Conservation (phyloP, 1,140 invertebrate genomes). For the Trigoniulus corallinus region DNA sequence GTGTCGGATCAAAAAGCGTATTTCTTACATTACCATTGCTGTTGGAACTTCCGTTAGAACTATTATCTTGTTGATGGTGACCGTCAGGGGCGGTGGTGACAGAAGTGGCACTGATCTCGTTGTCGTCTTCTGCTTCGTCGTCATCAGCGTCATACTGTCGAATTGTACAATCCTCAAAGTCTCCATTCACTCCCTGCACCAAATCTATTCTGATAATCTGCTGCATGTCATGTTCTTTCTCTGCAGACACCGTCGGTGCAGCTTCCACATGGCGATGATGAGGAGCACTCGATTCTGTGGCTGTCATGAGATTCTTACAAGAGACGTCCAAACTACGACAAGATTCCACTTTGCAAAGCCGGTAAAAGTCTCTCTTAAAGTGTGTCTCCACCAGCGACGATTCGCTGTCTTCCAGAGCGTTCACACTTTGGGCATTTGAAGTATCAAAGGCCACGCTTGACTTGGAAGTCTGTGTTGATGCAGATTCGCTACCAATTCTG, state of each 20-base stretch:
- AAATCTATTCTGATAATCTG: neutral
- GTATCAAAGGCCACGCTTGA: no score
- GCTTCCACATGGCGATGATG: neutral
- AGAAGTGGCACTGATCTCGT: no score
- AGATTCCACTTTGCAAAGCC: slow-evolving; percentile 59
- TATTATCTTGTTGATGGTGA: no score
- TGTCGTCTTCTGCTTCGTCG: neutral
- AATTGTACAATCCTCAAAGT: neutral
- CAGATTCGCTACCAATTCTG: neutral
- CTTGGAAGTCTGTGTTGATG: neutral
- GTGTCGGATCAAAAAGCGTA: no score
- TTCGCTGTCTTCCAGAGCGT: neutral
- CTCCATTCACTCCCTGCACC: neutral
- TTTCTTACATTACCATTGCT: no score
- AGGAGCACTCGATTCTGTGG: neutral
- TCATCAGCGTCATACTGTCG: neutral
- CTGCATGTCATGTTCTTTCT: neutral
- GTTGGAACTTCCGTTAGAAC: no score
- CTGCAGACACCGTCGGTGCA: neutral
- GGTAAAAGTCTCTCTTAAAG: slow-evolving; percentile 57
- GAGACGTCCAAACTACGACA: slow-evolving; percentile 47
- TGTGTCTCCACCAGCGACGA: slow-evolving; percentile 37
- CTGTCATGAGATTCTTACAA: neutral
- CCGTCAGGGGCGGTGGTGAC: no score
- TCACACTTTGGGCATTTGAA: neutral